Conservation (phyloP, 2,888 invertebrate species). For the Flexamia atlantica region DNA sequence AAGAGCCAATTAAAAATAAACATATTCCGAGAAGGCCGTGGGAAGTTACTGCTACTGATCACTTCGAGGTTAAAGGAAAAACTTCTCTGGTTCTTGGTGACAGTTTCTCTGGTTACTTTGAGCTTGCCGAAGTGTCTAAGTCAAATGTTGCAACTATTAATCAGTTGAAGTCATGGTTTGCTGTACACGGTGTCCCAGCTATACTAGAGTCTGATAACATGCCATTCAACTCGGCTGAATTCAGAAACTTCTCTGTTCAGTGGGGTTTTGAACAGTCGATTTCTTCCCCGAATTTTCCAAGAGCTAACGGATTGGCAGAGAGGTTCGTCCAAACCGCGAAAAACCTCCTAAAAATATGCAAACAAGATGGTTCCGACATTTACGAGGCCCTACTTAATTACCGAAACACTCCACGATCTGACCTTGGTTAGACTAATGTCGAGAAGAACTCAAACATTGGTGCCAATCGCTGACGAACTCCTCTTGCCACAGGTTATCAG, state of each 20-base stretch:
- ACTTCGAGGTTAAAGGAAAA: conserved; percentile 9
- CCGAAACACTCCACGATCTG: conserved; percentile 1
- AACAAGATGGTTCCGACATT: neutral
- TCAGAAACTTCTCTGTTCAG: neutral
- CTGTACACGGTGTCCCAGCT: neutral
- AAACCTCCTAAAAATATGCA: neutral
- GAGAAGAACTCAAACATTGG: neutral
- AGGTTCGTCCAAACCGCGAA: conserved; percentile 14
- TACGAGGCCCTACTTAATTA: neutral
- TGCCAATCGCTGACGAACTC: conserved; percentile 11
- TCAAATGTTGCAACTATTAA: neutral
- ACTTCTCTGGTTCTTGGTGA: neutral
- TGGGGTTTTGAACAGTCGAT: neutral
- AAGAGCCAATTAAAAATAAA: too few relatives aligned
- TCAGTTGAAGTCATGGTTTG: neutral
- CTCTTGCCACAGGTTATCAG: neutral
- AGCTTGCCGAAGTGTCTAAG: neutral
- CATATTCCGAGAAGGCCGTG: too few relatives aligned
- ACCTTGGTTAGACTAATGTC: conserved; percentile 31
- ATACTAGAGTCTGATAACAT: neutral
- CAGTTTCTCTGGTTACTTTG: neutral
- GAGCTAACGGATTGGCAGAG: conserved; percentile 2
- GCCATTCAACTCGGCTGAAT: neutral
- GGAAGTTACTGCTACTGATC: too few relatives aligned
- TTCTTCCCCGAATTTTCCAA: neutral